Evolutionary conservation across 2,797 vertebrate species (phyloP).

Genomic region (Sebastes vulpes): DNA sequence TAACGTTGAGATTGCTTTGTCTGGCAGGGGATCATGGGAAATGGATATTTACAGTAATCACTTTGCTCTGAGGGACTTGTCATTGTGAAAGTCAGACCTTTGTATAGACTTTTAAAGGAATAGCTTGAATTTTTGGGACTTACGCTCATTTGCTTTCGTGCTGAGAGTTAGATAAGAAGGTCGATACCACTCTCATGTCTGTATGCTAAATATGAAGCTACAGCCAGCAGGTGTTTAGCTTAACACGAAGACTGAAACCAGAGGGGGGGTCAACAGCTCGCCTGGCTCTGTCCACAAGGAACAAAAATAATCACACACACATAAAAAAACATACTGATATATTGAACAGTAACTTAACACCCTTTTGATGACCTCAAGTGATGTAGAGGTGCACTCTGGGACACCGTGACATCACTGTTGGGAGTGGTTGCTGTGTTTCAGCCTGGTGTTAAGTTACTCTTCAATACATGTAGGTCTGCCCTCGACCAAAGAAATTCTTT

Average conservation of each 20-base stretch:
- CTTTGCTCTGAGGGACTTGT: conserved; percentile 7
- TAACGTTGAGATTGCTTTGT: conserved; percentile 22
- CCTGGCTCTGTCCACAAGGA: no score
- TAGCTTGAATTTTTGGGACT: background rate
- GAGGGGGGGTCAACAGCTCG: background rate
- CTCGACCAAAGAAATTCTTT: no score
- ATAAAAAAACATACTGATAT: background rate
- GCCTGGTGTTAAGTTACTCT: no score
- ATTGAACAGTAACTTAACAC: background rate
- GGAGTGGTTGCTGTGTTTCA: background rate
- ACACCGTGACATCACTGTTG: background rate
- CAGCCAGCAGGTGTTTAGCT: background rate
- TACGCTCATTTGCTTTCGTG: background rate
- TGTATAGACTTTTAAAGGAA: background rate
- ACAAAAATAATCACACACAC: background rate
- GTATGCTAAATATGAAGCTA: background rate
- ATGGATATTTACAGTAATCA: conserved; percentile 31
- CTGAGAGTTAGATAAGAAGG: background rate
- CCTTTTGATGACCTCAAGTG: background rate
- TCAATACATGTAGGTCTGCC: no score
- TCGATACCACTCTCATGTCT: background rate
- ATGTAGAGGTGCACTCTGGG: background rate
- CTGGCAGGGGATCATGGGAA: conserved; percentile 45
- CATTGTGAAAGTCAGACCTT: background rate
- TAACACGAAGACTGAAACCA: background rate